phyloP scores from a whole-genome alignment of 2,113 vertebrate species.

The Paralichthys olivaceus region DNA sequence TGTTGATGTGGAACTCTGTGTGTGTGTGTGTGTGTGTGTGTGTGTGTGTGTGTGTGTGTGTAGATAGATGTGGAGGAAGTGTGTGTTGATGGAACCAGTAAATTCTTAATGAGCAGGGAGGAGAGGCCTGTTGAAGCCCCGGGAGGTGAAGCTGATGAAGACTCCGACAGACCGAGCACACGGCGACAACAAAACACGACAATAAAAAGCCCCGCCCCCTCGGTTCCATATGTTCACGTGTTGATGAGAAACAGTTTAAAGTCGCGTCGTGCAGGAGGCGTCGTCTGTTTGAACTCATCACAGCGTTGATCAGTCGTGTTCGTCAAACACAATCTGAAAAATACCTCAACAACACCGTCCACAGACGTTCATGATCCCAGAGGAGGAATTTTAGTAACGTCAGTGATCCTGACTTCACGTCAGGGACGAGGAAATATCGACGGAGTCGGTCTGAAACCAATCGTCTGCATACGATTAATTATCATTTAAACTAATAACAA shows the following conservation, averaged over 20 bases:
- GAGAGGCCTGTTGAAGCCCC: constrained; percentile 2
- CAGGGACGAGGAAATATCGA: no score
- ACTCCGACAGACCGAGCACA: neutral
- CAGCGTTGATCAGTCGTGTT: no score
- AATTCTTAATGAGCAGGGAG: constrained; percentile 59
- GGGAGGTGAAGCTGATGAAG: constrained; percentile 21
- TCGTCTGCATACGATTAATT: no score
- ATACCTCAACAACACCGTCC: no score
- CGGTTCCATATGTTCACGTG: constrained; percentile 2
- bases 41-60: neutral
- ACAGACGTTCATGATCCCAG: no score
- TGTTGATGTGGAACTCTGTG: constrained; percentile 2
- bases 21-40: constrained; percentile 5
- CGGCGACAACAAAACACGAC: constrained; percentile 1
- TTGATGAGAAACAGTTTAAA: neutral
- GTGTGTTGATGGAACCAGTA: constrained; percentile 42
- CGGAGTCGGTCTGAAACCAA: no score
- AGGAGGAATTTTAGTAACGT: no score
- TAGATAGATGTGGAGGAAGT: constrained; percentile 35
- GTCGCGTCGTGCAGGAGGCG: neutral
- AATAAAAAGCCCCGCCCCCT: neutral
- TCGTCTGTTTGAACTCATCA: neutral
- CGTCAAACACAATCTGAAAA: no score
- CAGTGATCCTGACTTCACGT: no score
- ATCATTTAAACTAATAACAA: no score